Evolutionary conservation across 2,888 invertebrate species (phyloP).

Genomic region (Philaethria dido): DNA sequence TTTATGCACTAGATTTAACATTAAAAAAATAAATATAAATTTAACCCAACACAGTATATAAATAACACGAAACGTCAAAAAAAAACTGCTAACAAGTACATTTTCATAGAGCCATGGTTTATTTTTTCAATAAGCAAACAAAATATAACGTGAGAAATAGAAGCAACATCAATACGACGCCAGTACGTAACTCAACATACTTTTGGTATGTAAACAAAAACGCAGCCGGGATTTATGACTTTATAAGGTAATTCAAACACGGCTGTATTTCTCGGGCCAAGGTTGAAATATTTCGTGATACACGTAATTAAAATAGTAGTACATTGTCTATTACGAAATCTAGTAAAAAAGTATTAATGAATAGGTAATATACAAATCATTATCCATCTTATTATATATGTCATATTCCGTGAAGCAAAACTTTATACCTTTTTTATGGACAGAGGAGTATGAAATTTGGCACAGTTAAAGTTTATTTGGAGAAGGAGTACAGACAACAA

Average conservation of each 20-base stretch:
- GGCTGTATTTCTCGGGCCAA: constrained; percentile 15
- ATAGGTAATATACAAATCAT: too few relatives aligned
- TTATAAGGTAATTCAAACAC: constrained; percentile 27
- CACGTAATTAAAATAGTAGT: constrained; percentile 15
- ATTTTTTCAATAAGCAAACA: constrained; percentile 5
- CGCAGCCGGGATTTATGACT: constrained; percentile 18
- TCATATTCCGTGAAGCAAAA: too few relatives aligned
- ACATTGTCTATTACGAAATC: too few relatives aligned
- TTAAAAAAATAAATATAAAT: too few relatives aligned
- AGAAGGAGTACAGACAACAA: too few relatives aligned
- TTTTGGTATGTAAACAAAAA: constrained; percentile 24
- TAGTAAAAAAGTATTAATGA: too few relatives aligned
- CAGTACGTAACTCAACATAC: background rate
- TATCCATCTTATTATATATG: too few relatives aligned
- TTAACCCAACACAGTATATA: background rate
- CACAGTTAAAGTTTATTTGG: too few relatives aligned
- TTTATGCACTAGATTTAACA: too few relatives aligned
- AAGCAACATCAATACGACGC: constrained; percentile 1
- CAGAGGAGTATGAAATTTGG: too few relatives aligned
- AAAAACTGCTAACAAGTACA: background rate
- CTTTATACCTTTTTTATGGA: too few relatives aligned
- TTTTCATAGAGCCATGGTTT: background rate
- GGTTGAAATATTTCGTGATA: constrained; percentile 27
- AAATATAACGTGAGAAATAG: background rate
- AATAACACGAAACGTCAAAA: background rate